Conservation (phyloP, 2,797 vertebrate species). For the Falco rusticolus region DNA sequence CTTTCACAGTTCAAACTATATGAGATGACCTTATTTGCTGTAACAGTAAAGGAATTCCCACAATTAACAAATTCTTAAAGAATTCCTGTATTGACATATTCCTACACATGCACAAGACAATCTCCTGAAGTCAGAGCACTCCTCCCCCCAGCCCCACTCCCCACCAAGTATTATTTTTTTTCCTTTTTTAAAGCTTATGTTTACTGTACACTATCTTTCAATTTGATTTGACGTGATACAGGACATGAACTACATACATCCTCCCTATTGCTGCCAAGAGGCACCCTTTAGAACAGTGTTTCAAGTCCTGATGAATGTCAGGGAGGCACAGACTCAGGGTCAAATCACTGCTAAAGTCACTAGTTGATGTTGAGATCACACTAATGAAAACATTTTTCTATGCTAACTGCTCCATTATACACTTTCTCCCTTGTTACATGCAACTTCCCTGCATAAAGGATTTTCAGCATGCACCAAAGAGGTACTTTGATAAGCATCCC, state of each 20-base stretch:
- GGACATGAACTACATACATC: neutral
- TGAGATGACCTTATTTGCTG: rapidly evolving
- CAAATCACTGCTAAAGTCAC: neutral
- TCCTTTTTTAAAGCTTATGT: neutral
- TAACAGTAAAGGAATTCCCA: neutral
- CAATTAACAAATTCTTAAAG: neutral
- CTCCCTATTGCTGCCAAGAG: neutral
- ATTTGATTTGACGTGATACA: neutral
- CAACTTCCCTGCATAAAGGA: neutral
- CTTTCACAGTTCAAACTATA: neutral
- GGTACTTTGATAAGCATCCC: neutral
- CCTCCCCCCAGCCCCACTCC: too few relatives aligned
- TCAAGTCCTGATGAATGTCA: neutral
- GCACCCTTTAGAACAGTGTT: neutral
- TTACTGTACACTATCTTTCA: neutral
- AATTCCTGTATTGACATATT: neutral
- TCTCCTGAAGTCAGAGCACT: neutral
- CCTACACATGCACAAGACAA: neutral
- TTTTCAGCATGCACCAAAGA: neutral
- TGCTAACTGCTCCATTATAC: neutral
- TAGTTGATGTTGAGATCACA: neutral
- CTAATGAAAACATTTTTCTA: neutral
- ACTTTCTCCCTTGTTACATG: neutral
- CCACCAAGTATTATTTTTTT: neutral
- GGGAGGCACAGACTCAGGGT: neutral